Base-by-base conservation (phyloP, 2,888 invertebrate genomes). In the Tenodera sinensis region DNA sequence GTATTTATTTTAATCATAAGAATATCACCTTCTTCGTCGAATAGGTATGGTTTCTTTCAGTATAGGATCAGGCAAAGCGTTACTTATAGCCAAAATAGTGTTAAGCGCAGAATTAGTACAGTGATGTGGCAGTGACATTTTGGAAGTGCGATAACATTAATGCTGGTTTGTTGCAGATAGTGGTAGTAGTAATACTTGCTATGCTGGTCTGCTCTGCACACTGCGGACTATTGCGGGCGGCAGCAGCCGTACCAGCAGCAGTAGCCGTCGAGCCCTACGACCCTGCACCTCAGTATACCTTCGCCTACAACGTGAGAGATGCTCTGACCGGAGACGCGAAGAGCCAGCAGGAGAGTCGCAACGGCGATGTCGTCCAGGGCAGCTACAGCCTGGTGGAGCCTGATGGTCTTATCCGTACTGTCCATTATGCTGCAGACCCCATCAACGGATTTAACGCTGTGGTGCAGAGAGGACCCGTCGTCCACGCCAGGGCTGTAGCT, bases 381-480 rank as follows among this genome's bases (percentile, higher is more conserved):
- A 89, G 89, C 82, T 90, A 90, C 89, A 89, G 89, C 34, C 89
- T 90, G 28, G 90, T 90, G 28, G 90, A 90, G 84, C 89, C 90
- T 47, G 90, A 90, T 83, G 90, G 90, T 83, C 83, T 71, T 30
- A 86, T 90, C 28, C 83, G 90, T 4, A 89, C 89, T 20, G 90
- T 90, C 30, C 89, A 84, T 88, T 92, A 92, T 91, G 91, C 91
- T 89, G 92, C 92, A 83, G 92, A 92, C 91, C 91, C 92, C 83
- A 91, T 91, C 91, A 92, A 92, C 90, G 92, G 92, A 86, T 92
- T 92, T 91, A 92, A 92, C 91, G 92, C 92, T 87, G 91, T 92
- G 90, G 92, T 92, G 85, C 91, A 91, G 90, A 90, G 91, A 88
- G 91, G 91, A 34, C 91, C 91, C 82, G 89, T 90, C 30, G 88